phyloP scores from a whole-genome alignment of 2,113 vertebrate species.

The Alectura lathami region DNA sequence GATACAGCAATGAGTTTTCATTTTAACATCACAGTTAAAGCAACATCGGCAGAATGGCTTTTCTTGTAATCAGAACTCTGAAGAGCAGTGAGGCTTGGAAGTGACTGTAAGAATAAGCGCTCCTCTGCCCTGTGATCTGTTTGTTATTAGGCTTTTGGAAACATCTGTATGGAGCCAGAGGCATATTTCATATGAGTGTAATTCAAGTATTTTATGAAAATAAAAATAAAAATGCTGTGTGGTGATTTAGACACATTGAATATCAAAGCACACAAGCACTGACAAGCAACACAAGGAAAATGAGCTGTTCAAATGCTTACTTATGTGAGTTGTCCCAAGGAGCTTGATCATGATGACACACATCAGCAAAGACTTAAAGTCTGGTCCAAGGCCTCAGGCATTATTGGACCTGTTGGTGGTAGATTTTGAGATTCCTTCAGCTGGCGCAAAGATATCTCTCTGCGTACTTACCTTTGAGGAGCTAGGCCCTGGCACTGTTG shows the following conservation, averaged over 20 bases:
- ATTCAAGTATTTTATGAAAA: slow-evolving; percentile 74
- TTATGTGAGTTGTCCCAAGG: not conserved
- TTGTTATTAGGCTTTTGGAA: slow-evolving; percentile 77
- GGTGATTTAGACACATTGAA: slow-evolving; percentile 66
- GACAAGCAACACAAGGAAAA: slow-evolving; percentile 63
- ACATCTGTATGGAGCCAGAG: slow-evolving; percentile 62
- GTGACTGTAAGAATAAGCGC: slow-evolving; percentile 26
- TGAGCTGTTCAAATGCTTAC: not conserved
- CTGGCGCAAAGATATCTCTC: not conserved
- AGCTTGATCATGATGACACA: slow-evolving; percentile 30
- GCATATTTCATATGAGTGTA: slow-evolving; percentile 72
- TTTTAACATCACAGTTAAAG: slow-evolving; percentile 71
- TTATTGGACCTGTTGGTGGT: not conserved
- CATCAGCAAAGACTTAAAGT: not conserved
- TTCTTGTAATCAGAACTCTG: slow-evolving; percentile 51
- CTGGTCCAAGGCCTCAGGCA: not conserved
- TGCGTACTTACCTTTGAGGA: not conserved
- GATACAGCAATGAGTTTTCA: slow-evolving; percentile 69
- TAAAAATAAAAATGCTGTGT: slow-evolving; percentile 49
- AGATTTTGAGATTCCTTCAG: not conserved
- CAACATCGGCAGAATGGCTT: not conserved
- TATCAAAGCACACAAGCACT: slow-evolving; percentile 59
- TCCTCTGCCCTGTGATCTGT: slow-evolving; percentile 76
- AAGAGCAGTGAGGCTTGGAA: slow-evolving; percentile 58
- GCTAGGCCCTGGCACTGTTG: fast-evolving